Evolutionary conservation across 2,797 vertebrate genomes (phyloP).

Genomic region (Pipistrellus pipistrellus): DNA sequence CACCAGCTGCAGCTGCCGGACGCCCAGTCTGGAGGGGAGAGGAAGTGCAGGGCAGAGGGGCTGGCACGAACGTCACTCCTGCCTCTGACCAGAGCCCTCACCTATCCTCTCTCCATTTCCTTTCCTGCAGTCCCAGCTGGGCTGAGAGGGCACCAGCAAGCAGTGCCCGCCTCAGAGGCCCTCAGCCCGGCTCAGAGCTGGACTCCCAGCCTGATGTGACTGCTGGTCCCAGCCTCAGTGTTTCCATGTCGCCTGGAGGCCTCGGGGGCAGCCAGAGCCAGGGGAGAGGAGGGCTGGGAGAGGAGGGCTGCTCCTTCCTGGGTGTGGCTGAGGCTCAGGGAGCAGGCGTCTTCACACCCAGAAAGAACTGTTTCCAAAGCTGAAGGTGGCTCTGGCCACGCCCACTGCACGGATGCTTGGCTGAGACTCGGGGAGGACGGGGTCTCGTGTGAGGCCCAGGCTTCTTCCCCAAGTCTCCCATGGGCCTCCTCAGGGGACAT

Average conservation of each 20-base stretch:
- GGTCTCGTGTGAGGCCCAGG: not conserved
- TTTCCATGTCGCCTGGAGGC: not conserved
- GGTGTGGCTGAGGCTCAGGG: not conserved
- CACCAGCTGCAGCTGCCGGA: conserved; percentile 92
- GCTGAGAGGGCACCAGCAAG: not conserved
- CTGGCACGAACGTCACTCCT: fast-evolving
- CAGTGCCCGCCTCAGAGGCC: not conserved
- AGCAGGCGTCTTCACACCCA: not conserved
- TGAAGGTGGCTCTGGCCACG: not conserved
- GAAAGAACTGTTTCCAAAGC: not conserved
- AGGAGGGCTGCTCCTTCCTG: not conserved
- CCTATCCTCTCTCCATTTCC: not conserved
- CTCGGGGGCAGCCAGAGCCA: not conserved
- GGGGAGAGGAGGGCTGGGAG: not conserved
- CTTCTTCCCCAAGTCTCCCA: not conserved
- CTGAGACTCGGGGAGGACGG: not conserved
- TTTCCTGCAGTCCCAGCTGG: not conserved
- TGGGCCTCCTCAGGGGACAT: not conserved
- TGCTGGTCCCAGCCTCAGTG: not conserved
- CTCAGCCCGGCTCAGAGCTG: not conserved
- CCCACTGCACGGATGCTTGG: too few species aligned
- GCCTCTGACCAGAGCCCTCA: not conserved
- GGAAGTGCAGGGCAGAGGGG: not conserved
- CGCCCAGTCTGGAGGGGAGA: conserved; percentile 88
- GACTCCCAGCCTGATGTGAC: too few species aligned